phyloP scores from a whole-genome alignment of 2,113 vertebrate genomes.

The Corythornis vintsioides region DNA sequence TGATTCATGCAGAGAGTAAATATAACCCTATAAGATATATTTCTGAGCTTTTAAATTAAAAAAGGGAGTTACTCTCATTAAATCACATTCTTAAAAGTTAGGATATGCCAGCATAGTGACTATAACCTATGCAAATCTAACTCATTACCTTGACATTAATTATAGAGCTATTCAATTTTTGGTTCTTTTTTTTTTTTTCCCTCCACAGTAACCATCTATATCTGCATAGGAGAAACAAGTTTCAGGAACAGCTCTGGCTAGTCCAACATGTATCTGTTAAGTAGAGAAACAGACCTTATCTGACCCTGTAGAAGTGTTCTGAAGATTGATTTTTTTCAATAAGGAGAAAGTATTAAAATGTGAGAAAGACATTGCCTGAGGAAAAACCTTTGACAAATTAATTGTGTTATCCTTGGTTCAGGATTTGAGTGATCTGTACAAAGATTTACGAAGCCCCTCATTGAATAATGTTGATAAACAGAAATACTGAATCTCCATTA shows the following conservation, averaged over 20 bases:
- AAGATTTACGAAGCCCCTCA: neutral
- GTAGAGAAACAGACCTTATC: neutral
- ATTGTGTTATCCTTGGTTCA: neutral
- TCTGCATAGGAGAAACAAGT: neutral
- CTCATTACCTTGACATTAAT: neutral
- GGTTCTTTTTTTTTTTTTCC: too few relatives aligned
- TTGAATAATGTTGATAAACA: neutral
- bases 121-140: neutral
- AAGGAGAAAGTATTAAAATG: neutral
- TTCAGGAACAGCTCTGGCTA: neutral
- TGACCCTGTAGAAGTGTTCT: neutral
- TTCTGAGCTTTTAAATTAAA: neutral
- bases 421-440: neutral
- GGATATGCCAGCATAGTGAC: neutral
- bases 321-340: neutral
- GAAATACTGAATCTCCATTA: neutral
- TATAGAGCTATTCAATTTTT: neutral
- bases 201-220: neutral
- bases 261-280: neutral
- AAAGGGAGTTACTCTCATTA: neutral
- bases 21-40: neutral
- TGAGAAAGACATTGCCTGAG: neutral
- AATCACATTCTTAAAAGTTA: neutral
- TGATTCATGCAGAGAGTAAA: neutral
- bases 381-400: neutral